These are phyloP conservation scores for Neoitamus cyanurus DNA, from an alignment of 2,888 invertebrate species.

Conservation along the genomic window DNA sequence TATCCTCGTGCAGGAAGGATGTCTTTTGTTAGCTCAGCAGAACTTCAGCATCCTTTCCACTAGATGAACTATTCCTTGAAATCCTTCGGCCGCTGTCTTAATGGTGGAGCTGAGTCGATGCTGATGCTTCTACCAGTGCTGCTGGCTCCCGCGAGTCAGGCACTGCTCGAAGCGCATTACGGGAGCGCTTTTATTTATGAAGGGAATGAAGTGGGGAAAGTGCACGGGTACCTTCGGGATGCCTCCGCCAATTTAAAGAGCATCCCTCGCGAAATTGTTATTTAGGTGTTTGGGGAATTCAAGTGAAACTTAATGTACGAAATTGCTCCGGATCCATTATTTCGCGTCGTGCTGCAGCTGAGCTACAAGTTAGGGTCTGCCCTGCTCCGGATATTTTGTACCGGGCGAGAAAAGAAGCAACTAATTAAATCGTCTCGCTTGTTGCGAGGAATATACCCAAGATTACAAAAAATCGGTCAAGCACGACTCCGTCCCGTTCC, in stretches of 20 bases:
- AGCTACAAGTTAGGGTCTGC: background rate
- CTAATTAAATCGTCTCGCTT: background rate
- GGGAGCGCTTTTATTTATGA: conserved; percentile 27
- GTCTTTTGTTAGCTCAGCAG: background rate
- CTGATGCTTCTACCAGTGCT: background rate
- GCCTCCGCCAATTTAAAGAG: conserved; percentile 3
- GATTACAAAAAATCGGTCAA: background rate
- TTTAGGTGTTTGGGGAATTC: background rate
- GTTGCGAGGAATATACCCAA: background rate
- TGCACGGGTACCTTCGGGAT: background rate
- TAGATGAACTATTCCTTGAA: background rate
- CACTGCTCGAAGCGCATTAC: conserved; percentile 23
- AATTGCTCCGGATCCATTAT: background rate
- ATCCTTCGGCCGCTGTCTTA: background rate
- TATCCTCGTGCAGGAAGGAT: background rate
- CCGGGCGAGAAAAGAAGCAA: background rate
- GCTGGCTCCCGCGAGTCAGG: background rate
- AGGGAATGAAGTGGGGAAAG: background rate
- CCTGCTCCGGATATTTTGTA: background rate
- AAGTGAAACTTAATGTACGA: background rate
- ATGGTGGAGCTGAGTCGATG: background rate
- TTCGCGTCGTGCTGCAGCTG: background rate
- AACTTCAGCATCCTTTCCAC: background rate
- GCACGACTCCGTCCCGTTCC: background rate
- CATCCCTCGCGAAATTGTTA: background rate